These are phyloP conservation scores for Tachyglossus aculeatus DNA, from an alignment of 2,797 vertebrate genomes.

Conservation along the genomic window DNA sequence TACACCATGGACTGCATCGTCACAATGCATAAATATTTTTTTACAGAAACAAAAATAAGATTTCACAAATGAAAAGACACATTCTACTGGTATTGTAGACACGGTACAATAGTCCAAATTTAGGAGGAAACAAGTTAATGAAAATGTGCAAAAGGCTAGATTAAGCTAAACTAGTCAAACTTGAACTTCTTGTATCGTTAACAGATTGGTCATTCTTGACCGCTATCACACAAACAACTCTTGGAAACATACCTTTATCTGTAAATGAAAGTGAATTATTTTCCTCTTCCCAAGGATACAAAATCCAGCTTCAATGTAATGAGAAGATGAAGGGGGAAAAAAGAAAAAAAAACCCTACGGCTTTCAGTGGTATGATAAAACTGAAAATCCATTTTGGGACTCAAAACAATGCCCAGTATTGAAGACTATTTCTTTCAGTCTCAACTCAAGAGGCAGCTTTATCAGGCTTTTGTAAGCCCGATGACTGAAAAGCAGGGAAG, in stretches of 20 bases:
- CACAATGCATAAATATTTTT: constrained; percentile 73
- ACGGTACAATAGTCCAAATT: constrained; percentile 68
- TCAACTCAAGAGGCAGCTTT: constrained; percentile 78
- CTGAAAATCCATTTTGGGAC: constrained; percentile 63
- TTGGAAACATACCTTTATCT: constrained; percentile 51
- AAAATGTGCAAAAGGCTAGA: constrained; percentile 72
- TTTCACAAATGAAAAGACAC: constrained; percentile 69
- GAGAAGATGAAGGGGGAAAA: constrained; percentile 50
- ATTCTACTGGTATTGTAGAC: constrained; percentile 61
- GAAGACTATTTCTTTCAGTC: constrained; percentile 67
- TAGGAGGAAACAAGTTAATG: constrained; percentile 60
- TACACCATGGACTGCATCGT: constrained; percentile 77
- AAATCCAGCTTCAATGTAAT: constrained; percentile 50
- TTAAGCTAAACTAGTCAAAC: constrained; percentile 62
- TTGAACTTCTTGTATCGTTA: constrained; percentile 52
- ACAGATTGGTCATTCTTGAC: constrained; percentile 49
- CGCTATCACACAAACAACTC: constrained; percentile 50
- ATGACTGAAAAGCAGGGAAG: constrained; percentile 71
- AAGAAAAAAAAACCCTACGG: constrained; percentile 45
- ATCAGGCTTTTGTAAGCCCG: constrained; percentile 76
- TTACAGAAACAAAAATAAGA: constrained; percentile 71
- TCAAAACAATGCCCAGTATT: constrained; percentile 71
- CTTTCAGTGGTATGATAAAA: constrained; percentile 69
- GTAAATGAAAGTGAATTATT: constrained; percentile 45
- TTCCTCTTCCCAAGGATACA: constrained; percentile 52